A percentile compares a stretch with the other conserved stretches of the same genome.
Evolutionary conservation across 1,140 invertebrate species (phyloP).

Genomic region (Orius insidiosus): DNA sequence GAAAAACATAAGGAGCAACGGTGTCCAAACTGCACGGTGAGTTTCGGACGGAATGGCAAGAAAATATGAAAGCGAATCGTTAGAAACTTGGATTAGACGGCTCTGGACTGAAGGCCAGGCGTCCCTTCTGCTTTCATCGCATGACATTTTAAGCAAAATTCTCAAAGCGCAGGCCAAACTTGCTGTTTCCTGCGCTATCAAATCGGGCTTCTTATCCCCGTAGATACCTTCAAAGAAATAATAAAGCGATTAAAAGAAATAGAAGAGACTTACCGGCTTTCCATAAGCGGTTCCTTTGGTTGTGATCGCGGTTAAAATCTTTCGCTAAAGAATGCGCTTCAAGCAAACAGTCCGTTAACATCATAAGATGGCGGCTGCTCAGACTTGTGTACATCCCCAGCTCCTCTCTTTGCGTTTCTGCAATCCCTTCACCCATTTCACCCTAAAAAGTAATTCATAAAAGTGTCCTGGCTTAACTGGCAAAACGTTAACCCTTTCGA

Average conservation of each 20-base stretch:
- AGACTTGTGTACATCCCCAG: slow-evolving; percentile 91
- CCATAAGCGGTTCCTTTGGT: slow-evolving; percentile 85
- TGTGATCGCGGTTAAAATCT: slow-evolving; percentile 83
- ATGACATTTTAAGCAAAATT: slow-evolving; percentile 88
- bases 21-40: slow-evolving; percentile 87
- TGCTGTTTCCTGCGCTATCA: slow-evolving; percentile 90
- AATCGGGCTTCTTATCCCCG: slow-evolving; percentile 56
- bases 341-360: slow-evolving; percentile 77
- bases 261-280: slow-evolving; percentile 56
- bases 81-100: slow-evolving; percentile 39
- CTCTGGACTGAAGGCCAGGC: slow-evolving; percentile 62
- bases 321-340: slow-evolving; percentile 90
- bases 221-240: slow-evolving; percentile 14
- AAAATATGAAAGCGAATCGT: slow-evolving; percentile 84
- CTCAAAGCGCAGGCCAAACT: slow-evolving; percentile 84
- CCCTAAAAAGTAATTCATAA: slow-evolving; percentile 25
- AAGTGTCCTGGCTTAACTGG: no score
- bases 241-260: not conserved
- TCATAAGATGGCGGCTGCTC: slow-evolving; percentile 66
- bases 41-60: slow-evolving; percentile 75
- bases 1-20: slow-evolving; percentile 75
- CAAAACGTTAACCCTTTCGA: no score
- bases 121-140: slow-evolving; percentile 55
- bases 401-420: slow-evolving; percentile 74
- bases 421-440: slow-evolving; percentile 38